Evolutionary conservation across 2,888 invertebrate genomes (phyloP), one percentile per base, ranked within the genome.

Genomic region (Torymus aiolomorphi): DNA sequence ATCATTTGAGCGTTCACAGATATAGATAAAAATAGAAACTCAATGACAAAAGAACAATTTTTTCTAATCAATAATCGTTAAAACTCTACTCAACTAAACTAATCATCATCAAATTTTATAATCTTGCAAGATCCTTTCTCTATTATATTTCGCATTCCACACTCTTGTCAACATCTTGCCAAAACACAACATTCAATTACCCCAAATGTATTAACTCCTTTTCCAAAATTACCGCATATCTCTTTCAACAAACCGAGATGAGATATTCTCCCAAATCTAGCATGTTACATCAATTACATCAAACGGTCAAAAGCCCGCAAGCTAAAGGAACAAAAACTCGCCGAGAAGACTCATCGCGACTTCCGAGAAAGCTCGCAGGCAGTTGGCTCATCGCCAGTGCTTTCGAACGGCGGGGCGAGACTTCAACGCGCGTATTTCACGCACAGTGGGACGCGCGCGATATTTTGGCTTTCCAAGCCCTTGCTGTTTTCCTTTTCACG

Each of bases 201-300:
- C 42, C 42, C 42, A 49, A 49, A 42, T 65, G n/a, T 14, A 62
- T n/a, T 24, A 31, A 63, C 42, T 16, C 11, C 63, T 42, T 13
- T 42, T 42, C n/a, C 1, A 12, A 20, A 31, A 67, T 20, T n/a
- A n/a, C 13, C 20, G 20, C 20, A 54, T 20, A 69, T 31, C 16
- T 69, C 16, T 31, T 31, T 56, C 54, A 31, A 12, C 11, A 61
- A 61, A 57, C 12, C 14, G 31, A 31, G 31, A 2, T 14, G 16
- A 31, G 5, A 31, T 24, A 49, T 8, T 8, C 42, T 0, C 42
- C 42, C 8, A 49, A n/a, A 57, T 8, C 20, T 14, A 14, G 14
- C 1, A n/a, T n/a, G 49, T 71, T 72, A n/a, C 57, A 77, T 77
- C 49, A 77, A 66, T 77, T 72, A 70, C 67, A 70, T 74, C 20